phyloP scores from a whole-genome alignment of 2,113 vertebrate species.

The Planiliza haematocheilus region DNA sequence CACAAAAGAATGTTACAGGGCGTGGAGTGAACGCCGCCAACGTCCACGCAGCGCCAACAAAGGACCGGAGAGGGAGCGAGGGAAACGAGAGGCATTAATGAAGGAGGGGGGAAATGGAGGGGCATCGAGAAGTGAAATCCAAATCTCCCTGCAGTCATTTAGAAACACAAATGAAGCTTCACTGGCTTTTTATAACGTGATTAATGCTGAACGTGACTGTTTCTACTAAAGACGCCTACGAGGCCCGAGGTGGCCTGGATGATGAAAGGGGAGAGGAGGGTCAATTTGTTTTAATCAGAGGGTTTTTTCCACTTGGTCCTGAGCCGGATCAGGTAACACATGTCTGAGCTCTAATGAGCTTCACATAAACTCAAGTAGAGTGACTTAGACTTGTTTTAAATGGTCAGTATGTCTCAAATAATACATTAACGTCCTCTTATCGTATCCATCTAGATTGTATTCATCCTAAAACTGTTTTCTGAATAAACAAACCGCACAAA shows the following conservation, averaged over 20 bases:
- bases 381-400: no score
- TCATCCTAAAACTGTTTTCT: neutral
- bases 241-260: neutral
- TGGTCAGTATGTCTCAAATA: no score
- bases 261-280: neutral
- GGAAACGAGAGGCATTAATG: neutral
- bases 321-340: slow-evolving; percentile 20
- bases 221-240: neutral
- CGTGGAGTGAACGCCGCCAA: slow-evolving; percentile 42
- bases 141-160: neutral
- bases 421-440: neutral
- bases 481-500: no score
- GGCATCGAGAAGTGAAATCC: no score
- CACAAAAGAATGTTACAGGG: slow-evolving; percentile 61
- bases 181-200: neutral
- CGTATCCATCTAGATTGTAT: neutral
- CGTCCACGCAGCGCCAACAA: slow-evolving; percentile 33
- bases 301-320: neutral
- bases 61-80: slow-evolving; percentile 26
- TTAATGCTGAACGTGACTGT: neutral
- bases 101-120: neutral
- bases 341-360: neutral
- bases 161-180: neutral
- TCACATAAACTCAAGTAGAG: slow-evolving; percentile 2
- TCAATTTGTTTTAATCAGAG: slow-evolving; percentile 33